Evolutionary conservation across 2,797 vertebrate genomes (phyloP), one percentile per base, ranked within the genome.

Genomic region (Microctenopoma stevenorrisi): DNA sequence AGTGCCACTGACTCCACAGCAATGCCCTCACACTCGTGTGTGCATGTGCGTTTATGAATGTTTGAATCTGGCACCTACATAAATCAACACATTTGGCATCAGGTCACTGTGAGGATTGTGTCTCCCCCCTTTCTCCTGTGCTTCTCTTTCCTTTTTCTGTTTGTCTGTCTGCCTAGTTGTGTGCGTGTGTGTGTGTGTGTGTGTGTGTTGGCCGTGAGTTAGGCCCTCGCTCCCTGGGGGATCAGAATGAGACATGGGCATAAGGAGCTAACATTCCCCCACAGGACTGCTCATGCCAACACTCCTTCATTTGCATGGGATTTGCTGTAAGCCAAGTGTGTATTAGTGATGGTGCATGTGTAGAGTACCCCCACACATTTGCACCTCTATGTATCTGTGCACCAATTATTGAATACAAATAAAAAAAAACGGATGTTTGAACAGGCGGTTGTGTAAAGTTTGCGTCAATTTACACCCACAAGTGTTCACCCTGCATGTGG

Each of bases 281-380:
- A 37, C 46, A 69, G 75, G 53, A 43, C 61, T 62, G 33, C 57
- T 76, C 57, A 48, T 66, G 25, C 82, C 76, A 82, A 50, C 46
- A 43, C 68, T 68, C 68, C 74, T 81, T 74, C 64, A 80, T 80
- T 78, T 83, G 61, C 46, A 80, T 74, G 51, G 64, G 42, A 53
- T 80, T 64, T 54, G 28, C 54, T 68, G 9, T 16, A 15, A 61
- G 66, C 71, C 67, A 65, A 51, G 28, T 73, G 68, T 81, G 74
- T 68, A 54, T 64, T 8, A 2, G 28, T 60, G 28, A 15, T 26
- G 46, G 38, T 74, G 57, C 13, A 25, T 22, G 28, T 76, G 11
- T 51, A 4, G 46, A 6, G 8, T 50, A 12, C 38, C 38, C 8
- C 38, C 8, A 50, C 44, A 46, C 2, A 1, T 64, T 71, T 50